A percentile compares a stretch with the other conserved stretches of the same genome.
These are phyloP conservation scores for Drosophila melanica DNA, from an alignment of 1,140 invertebrate species.

Conservation along the genomic window DNA sequence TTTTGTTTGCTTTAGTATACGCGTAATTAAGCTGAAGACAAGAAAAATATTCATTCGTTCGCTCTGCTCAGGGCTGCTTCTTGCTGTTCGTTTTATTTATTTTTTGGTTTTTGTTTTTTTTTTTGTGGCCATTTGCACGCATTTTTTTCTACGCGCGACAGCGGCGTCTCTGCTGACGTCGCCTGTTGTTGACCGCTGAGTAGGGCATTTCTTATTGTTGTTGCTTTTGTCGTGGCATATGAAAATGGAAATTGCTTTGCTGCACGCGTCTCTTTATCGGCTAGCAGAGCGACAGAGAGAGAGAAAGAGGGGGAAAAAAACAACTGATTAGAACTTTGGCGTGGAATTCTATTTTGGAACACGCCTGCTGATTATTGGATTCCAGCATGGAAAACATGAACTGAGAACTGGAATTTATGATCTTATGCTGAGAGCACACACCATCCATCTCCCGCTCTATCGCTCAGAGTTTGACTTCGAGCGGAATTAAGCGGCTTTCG, in stretches of 20 bases:
- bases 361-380: constrained; percentile 27
- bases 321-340: constrained; percentile 38
- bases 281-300: too few relatives aligned
- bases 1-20: constrained; percentile 44
- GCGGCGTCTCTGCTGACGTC: constrained; percentile 31
- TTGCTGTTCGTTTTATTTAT: constrained; percentile 9
- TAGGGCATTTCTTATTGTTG: constrained; percentile 42
- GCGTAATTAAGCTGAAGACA: constrained; percentile 71
- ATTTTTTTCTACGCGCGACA: constrained; percentile 25
- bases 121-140: constrained; percentile 47
- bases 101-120: constrained; percentile 12
- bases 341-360: constrained; percentile 55
- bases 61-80: not conserved
- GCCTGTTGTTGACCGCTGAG: constrained; percentile 61
- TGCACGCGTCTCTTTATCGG: constrained; percentile 3
- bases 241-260: constrained; percentile 46
- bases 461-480: not conserved
- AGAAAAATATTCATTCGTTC: constrained; percentile 64
- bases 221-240: constrained; percentile 39
- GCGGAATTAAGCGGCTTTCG: not conserved
- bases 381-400: constrained; percentile 14
- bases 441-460: not conserved
- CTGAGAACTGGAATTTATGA: not conserved
- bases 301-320: not conserved
- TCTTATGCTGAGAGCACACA: constrained; percentile 1